Base-by-base conservation (phyloP, 2,113 vertebrate species). In the Riparia riparia region DNA sequence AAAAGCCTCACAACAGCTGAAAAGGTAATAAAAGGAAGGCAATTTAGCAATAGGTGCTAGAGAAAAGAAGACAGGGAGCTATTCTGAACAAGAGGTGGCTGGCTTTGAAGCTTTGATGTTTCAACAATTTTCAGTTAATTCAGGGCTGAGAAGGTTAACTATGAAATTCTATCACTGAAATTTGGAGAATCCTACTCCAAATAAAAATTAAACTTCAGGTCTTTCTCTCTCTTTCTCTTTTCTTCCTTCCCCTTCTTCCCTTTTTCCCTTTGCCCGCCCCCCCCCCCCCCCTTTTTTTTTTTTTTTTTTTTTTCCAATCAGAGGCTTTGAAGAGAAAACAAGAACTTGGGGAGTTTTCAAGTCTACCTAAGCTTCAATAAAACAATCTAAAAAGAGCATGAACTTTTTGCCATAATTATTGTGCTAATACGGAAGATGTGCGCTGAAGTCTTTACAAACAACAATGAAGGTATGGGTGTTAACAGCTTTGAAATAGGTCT, bases 21-120 rank as follows among this genome's bases (percentile, higher is more conserved):
- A 95, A 95, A 87, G 41, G 25, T 68, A 91, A 85, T 85, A 82
- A 95, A 93, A 90, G 53, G 61, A 90, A 95, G 29, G 66, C 37
- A 93, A 93, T 96, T 90, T 94, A 93, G 71, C 82, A 87, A 80
- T 42, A 92, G 88, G 74, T 92, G 82, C 45, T 61, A 54, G 21
- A 5, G 4, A 91, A 97, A 93, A 90, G 78, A 72, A 92, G 78
- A 49, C 10, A 19, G 84, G 61, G 78, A 95, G 54, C 82, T 95
- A 37, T 94, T 94, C 81, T 1, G 32, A 92, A 96, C 79, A 73
- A 90, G 63, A 83, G 79, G 15, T 80, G 63, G 29, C 63, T 90
- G 58, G 17, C 53, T 96, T 82, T 79, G 82, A 93, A 91, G 61
- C 44, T 89, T 93, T 90, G 78, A 72, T 64, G 25, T 89, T 91